These are phyloP conservation scores for Paratrypauchen microcephalus DNA, from an alignment of 2,797 vertebrate species.

Conservation along the genomic window DNA sequence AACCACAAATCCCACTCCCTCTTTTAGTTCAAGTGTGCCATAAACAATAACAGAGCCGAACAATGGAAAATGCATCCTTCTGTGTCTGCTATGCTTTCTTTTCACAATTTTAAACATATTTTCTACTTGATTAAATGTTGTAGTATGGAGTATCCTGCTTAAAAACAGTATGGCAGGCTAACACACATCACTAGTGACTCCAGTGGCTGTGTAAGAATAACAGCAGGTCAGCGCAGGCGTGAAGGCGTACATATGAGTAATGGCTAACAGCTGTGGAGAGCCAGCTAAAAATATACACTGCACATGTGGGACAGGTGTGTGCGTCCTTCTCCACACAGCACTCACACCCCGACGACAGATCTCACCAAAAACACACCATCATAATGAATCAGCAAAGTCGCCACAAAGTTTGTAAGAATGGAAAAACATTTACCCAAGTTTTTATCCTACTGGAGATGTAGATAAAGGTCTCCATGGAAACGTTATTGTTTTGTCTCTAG, in stretches of 20 bases:
- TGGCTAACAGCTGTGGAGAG: slow-evolving; percentile 73
- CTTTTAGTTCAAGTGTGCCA: slow-evolving; percentile 10
- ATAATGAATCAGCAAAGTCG: slow-evolving; percentile 32
- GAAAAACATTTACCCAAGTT: neutral
- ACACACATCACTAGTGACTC: slow-evolving; percentile 52
- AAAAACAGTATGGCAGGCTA: slow-evolving; percentile 47
- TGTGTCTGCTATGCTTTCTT: neutral
- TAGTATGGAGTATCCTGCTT: slow-evolving; percentile 13
- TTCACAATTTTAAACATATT: slow-evolving; percentile 26
- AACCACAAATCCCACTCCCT: slow-evolving; percentile 29
- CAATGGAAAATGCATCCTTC: slow-evolving; percentile 34
- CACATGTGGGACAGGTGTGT: slow-evolving; percentile 67
- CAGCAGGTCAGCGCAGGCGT: slow-evolving; percentile 59
- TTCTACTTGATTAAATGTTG: slow-evolving; percentile 20
- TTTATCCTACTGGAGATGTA: neutral
- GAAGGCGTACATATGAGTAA: slow-evolving; percentile 73
- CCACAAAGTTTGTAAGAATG: neutral
- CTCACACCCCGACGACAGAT: slow-evolving; percentile 35
- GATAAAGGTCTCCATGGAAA: neutral
- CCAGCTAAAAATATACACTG: slow-evolving; percentile 72
- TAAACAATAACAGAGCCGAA: slow-evolving; percentile 20
- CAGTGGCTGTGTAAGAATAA: slow-evolving; percentile 70
- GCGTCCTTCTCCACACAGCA: slow-evolving; percentile 38
- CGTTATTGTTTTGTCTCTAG: no score
- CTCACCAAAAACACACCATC: slow-evolving; percentile 27